Evolutionary conservation across 53 echinoderm and acorn worm species (phyloP).

Genomic region (Paelopatides confundens): DNA sequence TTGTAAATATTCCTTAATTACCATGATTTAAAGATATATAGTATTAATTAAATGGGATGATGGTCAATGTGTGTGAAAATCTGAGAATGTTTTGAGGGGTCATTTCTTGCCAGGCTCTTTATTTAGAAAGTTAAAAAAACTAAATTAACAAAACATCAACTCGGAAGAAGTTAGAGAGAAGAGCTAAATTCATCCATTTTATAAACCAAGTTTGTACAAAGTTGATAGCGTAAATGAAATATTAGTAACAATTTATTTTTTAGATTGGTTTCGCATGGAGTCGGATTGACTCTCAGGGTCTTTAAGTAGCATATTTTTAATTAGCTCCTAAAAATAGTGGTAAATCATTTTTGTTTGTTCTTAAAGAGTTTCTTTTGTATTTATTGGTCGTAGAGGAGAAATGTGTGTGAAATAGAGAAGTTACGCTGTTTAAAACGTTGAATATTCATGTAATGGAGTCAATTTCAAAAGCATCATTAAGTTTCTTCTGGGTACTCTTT

Average conservation of each 20-base stretch:
- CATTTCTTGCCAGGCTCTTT: background rate
- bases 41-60: background rate
- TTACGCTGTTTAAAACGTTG: too few relatives aligned
- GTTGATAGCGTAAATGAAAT: background rate
- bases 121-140: background rate
- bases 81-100: background rate
- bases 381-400: too few relatives aligned
- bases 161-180: background rate
- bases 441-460: too few relatives aligned
- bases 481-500: too few relatives aligned
- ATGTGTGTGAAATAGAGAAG: too few relatives aligned
- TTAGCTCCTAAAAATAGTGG: too few relatives aligned
- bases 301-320: background rate
- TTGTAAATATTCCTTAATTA: background rate
- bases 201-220: background rate
- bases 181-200: background rate
- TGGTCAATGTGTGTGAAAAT: background rate
- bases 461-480: too few relatives aligned
- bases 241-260: background rate
- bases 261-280: background rate
- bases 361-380: too few relatives aligned
- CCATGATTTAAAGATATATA: background rate
- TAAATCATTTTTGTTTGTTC: too few relatives aligned
- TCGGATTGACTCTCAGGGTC: too few relatives aligned
- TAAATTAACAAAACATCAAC: background rate